phyloP scores from a whole-genome alignment of 2,797 vertebrate genomes.

The Alca torda region DNA sequence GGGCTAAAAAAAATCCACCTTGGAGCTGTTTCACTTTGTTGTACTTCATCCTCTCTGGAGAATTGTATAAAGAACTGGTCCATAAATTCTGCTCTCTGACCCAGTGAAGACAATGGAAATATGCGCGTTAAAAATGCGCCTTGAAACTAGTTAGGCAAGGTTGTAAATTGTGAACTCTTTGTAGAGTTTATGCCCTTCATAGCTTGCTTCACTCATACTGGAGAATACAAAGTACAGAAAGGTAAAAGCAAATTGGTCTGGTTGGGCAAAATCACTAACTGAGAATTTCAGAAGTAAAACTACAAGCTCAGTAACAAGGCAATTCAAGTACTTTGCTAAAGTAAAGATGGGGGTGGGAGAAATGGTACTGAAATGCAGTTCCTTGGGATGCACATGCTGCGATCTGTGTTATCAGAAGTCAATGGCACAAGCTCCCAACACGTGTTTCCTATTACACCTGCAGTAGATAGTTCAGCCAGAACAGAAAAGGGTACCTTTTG shows the following conservation, averaged over 20 bases:
- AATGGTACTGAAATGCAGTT: neutral
- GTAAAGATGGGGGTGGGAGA: neutral
- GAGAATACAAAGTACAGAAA: neutral
- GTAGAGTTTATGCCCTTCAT: neutral
- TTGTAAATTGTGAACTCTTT: neutral
- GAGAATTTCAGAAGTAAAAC: conserved; percentile 12
- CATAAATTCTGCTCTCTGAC: neutral
- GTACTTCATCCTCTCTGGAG: neutral
- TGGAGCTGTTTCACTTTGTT: neutral
- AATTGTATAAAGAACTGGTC: neutral
- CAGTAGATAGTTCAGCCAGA: conserved; percentile 37
- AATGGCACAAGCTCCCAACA: neutral
- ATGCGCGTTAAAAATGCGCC: neutral
- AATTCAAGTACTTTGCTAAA: neutral
- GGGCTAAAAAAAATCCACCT: neutral
- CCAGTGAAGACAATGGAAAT: neutral
- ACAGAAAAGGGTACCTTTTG: conserved; percentile 40
- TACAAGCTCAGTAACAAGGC: neutral
- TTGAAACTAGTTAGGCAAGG: neutral
- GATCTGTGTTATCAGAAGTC: neutral
- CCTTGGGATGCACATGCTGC: neutral
- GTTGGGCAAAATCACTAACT: neutral
- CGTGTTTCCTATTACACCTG: conserved; percentile 45
- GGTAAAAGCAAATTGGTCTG: neutral
- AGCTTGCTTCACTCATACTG: neutral